Base-by-base conservation (phyloP, 2,888 invertebrate species). In the Drosophila macrospina region DNA sequence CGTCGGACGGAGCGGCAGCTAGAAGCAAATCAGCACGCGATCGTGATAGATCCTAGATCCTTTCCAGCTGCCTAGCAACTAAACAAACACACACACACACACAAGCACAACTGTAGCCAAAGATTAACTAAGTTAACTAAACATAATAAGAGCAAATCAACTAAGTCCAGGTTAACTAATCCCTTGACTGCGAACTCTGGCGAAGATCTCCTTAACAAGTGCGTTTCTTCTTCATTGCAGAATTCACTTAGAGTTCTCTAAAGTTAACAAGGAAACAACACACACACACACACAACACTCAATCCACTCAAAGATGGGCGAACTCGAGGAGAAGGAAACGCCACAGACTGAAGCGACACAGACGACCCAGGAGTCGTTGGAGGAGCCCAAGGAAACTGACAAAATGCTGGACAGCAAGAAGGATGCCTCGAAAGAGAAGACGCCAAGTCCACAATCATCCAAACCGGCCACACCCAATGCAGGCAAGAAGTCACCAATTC, bases 371-470 rank as follows among this genome's bases (percentile, higher is more conserved):
- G 92, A 92, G 42, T 63, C 80, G 3, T 71, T 76, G 0, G 92
- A 92, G 20, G 92, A 92, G 75, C 91, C 92, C 50, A 92, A 91
- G 74, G 92, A 92, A 87, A 92, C 92, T 16, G 92, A 92, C 73
- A 92, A 92, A 89, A 91, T 92, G 91, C 80, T 92, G 10, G 90
- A 91, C 28, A 89, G 89, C 62, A 91, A 91, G 63, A 75, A 84
- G 24, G 81, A 86, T 5, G 69, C 76, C 0, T 69, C 84, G 36
- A 86, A 87, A 55, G 82, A 87, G 45, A 88, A 88, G 50, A 63
- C 74, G 4, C 71, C 81, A 13, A 90, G 82, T 66, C 85, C 89
- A 42, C 76, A 79, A 48, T 70, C 87, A 15, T 88, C 84, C 13
- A 89, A 88, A 61, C 83, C 90, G 3, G 80, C 84, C 10, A 80